Conservation (phyloP, 2,888 invertebrate species). For the Orgyia antiqua region DNA sequence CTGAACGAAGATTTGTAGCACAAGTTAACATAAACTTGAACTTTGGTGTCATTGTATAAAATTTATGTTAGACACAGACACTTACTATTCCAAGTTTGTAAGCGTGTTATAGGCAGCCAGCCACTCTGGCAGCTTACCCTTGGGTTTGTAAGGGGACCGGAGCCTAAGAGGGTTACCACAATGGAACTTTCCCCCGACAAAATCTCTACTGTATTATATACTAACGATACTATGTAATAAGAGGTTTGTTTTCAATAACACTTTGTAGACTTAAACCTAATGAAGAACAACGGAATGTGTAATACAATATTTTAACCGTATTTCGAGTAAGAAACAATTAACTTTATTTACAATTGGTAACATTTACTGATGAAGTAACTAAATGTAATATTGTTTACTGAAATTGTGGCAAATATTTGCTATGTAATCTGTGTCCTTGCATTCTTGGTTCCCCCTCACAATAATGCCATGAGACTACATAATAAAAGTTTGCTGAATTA, state of each 20-base stretch:
- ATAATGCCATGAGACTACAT: no score
- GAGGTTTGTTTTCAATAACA: conserved; percentile 10
- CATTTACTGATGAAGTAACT: no score
- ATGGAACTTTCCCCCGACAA: conserved; percentile 62
- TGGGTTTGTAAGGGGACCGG: conserved; percentile 45
- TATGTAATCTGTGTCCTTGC: no score
- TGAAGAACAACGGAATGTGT: no score
- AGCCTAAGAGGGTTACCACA: conserved; percentile 68
- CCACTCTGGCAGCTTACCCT: conserved; percentile 50
- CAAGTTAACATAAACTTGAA: no score
- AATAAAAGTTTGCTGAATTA: conserved; percentile 1
- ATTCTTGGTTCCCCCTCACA: no score
- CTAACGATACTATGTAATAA: neutral
- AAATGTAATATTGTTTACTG: no score
- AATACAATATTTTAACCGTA: conserved; percentile 24
- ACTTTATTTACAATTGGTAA: no score
- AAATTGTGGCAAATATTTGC: no score
- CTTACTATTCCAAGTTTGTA: conserved; percentile 38
- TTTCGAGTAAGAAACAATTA: no score
- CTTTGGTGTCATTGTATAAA: no score
- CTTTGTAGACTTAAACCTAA: neutral
- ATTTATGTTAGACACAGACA: conserved; percentile 33
- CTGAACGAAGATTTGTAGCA: no score
- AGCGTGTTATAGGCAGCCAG: conserved; percentile 44
- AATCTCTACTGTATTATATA: conserved; percentile 40